phyloP scores from a whole-genome alignment of 2,888 invertebrate species.

The Oscheius onirici region DNA sequence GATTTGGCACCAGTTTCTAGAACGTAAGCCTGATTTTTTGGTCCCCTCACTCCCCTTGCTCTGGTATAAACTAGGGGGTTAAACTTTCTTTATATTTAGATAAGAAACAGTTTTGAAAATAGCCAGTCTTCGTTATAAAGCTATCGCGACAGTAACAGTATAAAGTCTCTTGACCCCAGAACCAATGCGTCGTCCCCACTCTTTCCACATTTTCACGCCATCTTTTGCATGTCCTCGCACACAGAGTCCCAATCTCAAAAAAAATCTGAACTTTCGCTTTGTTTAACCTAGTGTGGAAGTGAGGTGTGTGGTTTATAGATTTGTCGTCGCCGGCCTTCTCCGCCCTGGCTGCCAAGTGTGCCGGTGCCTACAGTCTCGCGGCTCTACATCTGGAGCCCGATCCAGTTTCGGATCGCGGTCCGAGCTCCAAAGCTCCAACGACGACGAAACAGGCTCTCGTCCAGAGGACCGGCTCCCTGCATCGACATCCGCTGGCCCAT shows the following conservation, averaged over 20 bases:
- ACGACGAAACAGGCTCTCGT: conserved; percentile 9
- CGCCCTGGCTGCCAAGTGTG: conserved; percentile 55
- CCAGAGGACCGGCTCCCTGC: conserved; percentile 44
- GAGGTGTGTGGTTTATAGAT: conserved; percentile 33
- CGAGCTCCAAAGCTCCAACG: too few relatives aligned
- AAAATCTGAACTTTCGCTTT: conserved; percentile 12
- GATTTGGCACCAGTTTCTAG: too few relatives aligned
- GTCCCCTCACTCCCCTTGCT: too few relatives aligned
- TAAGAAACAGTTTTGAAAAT: too few relatives aligned
- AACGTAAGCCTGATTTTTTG: too few relatives aligned
- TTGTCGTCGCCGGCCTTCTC: conserved; percentile 45
- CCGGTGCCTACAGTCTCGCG: conserved; percentile 56
- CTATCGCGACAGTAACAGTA: too few relatives aligned
- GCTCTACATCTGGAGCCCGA: conserved; percentile 56
- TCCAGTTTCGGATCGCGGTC: background rate
- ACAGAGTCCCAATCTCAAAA: background rate
- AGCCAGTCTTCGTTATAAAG: too few relatives aligned
- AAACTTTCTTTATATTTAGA: too few relatives aligned
- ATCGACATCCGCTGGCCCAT: conserved; percentile 54
- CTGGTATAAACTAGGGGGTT: too few relatives aligned
- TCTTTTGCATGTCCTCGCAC: background rate
- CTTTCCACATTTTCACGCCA: background rate
- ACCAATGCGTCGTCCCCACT: background rate
- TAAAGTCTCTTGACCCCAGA: background rate
- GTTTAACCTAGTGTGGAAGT: conserved; percentile 33